Evolutionary conservation across 2,113 vertebrate species (phyloP).

Genomic region (Picathartes gymnocephalus): DNA sequence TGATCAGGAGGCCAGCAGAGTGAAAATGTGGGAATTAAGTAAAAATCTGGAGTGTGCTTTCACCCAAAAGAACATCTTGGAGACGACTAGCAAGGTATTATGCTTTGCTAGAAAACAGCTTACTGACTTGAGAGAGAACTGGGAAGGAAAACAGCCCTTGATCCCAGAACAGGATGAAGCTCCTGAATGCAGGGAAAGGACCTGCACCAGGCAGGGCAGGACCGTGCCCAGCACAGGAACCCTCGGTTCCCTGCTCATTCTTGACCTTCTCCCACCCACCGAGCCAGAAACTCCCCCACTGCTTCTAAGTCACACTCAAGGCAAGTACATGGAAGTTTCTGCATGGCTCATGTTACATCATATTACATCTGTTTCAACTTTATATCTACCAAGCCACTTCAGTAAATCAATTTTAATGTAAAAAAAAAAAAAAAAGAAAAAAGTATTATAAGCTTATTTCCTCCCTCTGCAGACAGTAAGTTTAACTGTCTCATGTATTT

Average conservation of each 20-base stretch:
- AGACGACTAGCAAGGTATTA: neutral
- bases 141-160: neutral
- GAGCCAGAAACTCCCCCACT: rapidly evolving
- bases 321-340: neutral
- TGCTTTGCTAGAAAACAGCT: neutral
- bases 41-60: neutral
- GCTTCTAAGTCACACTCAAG: neutral
- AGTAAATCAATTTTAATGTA: neutral
- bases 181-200: neutral
- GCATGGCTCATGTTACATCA: neutral
- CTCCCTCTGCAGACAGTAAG: neutral
- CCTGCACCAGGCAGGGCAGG: neutral
- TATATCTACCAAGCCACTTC: neutral
- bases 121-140: neutral
- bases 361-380: neutral
- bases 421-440: neutral
- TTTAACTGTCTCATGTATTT: neutral
- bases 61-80: neutral
- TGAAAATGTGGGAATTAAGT: neutral
- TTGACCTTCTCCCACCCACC: neutral
- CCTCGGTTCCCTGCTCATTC: neutral
- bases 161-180: neutral
- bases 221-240: neutral
- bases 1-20: neutral
- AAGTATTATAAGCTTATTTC: neutral